These are phyloP conservation scores for Meiosimyza decipiens DNA, from an alignment of 2,888 invertebrate genomes.

Conservation along the genomic window DNA sequence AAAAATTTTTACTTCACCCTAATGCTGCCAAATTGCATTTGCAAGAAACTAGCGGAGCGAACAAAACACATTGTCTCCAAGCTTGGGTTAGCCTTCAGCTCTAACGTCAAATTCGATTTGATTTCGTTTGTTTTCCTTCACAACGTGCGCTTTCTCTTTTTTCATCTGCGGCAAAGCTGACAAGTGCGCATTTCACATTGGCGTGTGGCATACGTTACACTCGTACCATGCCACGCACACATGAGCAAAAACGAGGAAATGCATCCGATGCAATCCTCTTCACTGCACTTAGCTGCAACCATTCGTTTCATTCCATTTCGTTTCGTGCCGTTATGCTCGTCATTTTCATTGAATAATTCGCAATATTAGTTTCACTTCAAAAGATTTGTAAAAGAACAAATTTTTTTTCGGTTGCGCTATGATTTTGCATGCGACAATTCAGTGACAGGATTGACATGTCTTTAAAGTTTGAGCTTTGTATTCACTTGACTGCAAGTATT, in stretches of 20 bases:
- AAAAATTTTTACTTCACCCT: too few species aligned
- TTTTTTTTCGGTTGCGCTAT: slow-evolving; percentile 4
- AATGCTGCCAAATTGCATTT: too few species aligned
- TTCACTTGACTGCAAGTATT: too few species aligned
- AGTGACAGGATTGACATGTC: not conserved
- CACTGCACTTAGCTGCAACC: slow-evolving; percentile 5
- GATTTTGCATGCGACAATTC: slow-evolving; percentile 2
- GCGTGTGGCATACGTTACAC: not conserved
- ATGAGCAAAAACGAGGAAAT: not conserved
- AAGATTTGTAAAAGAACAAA: slow-evolving; percentile 2
- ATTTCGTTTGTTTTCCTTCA: too few species aligned
- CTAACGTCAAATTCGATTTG: too few species aligned
- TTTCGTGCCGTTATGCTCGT: not conserved
- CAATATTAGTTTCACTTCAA: slow-evolving; percentile 19
- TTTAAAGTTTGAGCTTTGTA: not conserved
- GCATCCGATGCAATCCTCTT: slow-evolving; percentile 19
- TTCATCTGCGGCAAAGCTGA: not conserved
- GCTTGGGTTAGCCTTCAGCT: too few species aligned
- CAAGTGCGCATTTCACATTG: slow-evolving; percentile 24
- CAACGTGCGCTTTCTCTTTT: not conserved
- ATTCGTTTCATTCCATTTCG: too few species aligned
- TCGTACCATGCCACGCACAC: not conserved
- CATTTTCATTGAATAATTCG: slow-evolving; percentile 28
- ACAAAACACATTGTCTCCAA: too few species aligned
- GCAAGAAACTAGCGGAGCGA: too few species aligned